Base-by-base conservation (phyloP, 2,888 invertebrate genomes). In the Apodemia hepburni region DNA sequence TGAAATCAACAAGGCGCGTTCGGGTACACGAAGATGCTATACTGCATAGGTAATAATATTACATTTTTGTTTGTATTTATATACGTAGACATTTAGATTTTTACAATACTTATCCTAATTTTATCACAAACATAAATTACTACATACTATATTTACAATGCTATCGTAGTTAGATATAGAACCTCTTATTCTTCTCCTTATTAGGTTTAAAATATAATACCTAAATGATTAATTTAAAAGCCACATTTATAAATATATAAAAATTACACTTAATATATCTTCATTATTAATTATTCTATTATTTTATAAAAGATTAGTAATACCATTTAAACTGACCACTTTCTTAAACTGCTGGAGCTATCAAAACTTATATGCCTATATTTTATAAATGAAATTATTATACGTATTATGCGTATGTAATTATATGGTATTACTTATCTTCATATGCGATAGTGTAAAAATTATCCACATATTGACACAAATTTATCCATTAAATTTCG, bases 11-110 rank as follows among this genome's bases (percentile, higher is more conserved):
- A 83, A 87, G 90, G 90, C 90, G 90, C 79, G 90, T 90, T 80
- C 90, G 90, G 78, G 90, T 90, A 81, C 90, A 89, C 81, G 90
- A 90, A 86, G 90, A 90, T 85, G 90, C 89, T 81, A 89, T 90
- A 79, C 89, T 87, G 79, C 89, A 90, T 90, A 90, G 90, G 90
- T 90, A 90, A 90, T 85, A 65, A 82, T 80, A 81, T 77, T 80
- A 76, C 71, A 73, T 73, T 75, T 78, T 77, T 81, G 71, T 63
- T 67, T 68, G 76, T 76, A 80, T 77, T 78, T 79, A 72, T 75
- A 75, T 77, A 75, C 74, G 70, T 70, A 70, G 68, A 73, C 73
- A 69, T 69, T 81, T 81, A 82, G 83, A 72, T 66, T 62, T 69
- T 69, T 70, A 66, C 61, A 54, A 54, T 54, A 54, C 51, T 51